phyloP scores from a whole-genome alignment of 2,888 invertebrate genomes.

The Hydrotaea cyrtoneurina region DNA sequence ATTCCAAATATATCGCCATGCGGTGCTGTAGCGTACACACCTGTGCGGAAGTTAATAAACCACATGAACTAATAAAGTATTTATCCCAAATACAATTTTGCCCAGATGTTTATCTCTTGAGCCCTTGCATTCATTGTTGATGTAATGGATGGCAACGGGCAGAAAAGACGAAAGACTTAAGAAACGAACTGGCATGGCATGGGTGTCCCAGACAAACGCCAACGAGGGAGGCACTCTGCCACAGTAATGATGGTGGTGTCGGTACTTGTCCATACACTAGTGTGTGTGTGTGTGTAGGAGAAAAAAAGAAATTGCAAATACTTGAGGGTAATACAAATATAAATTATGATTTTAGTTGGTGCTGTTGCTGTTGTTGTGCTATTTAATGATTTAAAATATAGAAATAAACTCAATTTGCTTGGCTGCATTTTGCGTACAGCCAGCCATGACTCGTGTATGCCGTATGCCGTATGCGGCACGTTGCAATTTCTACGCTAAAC shows the following conservation, averaged over 20 bases:
- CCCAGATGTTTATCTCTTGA: no score
- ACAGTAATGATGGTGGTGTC: not conserved
- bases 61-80: not conserved
- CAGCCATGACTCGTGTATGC: conserved; percentile 42
- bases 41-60: not conserved
- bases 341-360: conserved; percentile 36
- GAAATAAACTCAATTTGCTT: conserved; percentile 67
- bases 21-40: not conserved
- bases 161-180: conserved; percentile 46
- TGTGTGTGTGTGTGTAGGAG: not conserved
- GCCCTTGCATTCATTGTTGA: no score
- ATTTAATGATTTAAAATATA: conserved; percentile 47
- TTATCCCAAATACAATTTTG: not conserved
- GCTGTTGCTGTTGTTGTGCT: no score
- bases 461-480: not conserved
- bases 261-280: not conserved
- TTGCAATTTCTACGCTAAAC: no score
- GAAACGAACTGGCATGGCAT: conserved; percentile 22
- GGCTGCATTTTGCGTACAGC: conserved; percentile 76
- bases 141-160: not conserved
- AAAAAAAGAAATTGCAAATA: conserved; percentile 13
- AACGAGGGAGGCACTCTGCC: no score
- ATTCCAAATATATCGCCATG: no score
- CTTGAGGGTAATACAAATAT: conserved; percentile 2
- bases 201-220: no score